Base-by-base conservation (phyloP, 2,113 vertebrate genomes). In the Phycodurus eques region DNA sequence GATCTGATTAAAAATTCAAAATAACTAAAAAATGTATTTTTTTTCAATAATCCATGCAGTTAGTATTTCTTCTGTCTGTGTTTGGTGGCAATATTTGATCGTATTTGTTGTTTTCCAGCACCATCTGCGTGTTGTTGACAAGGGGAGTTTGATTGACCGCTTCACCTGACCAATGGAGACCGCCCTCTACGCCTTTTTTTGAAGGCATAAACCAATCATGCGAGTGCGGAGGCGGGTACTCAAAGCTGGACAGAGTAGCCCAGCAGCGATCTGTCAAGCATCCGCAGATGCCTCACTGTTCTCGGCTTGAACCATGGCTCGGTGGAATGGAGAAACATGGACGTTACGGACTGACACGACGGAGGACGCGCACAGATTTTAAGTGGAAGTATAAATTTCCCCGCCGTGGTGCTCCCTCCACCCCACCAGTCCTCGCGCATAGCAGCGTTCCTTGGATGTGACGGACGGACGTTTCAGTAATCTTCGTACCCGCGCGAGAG, bases 261-360 rank as follows among this genome's bases (percentile, higher is more conserved):
- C 59, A 67, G 39, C 51, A 11, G 64, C 14, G 71, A 74, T 71
- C 86, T 84, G 85, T 86, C 85, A 84, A 73, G 14, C 49, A 27
- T 22, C 68, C 35, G 68, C 51, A 31, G 64, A 66, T 46, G 12
- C 35, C 14, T 66, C 22, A 47, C 64, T 31, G 64, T 66, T 47
- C 13, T 66, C 22, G 64, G 64, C 44, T 31, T 31, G 2, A 20
- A 56, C n/a, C 22, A 69, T 69, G 51, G 17, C 19, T n/a, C 68
- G 68, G 35, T 57, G 12, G 53, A 59, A 84, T 82, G 86, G 79
- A 83, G 72, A 43, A 39, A 68, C 79, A 87, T 85, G 82, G 83
- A 66, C 22, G 63, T 27, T 62, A 8, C 75, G 53, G 51, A 62
- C 57, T 77, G 81, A 87, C 22, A 72, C 81, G 11, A 54, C 68